Evolutionary conservation across 2,888 invertebrate genomes (phyloP).

Genomic region (Villa cingulata): DNA sequence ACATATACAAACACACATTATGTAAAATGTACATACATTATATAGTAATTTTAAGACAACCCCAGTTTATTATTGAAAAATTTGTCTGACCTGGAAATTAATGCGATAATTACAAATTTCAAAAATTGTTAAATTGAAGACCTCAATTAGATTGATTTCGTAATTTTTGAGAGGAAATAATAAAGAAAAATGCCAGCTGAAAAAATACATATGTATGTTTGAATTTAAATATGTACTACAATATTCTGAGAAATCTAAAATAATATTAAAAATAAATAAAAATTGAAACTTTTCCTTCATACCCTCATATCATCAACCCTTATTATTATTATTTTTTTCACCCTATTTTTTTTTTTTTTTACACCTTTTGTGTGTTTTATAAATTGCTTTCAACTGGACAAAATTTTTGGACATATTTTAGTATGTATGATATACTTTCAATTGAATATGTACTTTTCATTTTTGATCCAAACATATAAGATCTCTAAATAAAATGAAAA

Average conservation of each 20-base stretch:
- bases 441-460: too few species aligned
- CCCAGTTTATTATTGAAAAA: neutral
- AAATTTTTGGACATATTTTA: too few species aligned
- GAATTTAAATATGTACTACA: too few species aligned
- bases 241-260: too few species aligned
- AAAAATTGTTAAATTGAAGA: neutral
- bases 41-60: neutral
- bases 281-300: neutral
- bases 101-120: slow-evolving; percentile 7
- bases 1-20: too few species aligned
- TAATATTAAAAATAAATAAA: slow-evolving; percentile 17
- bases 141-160: neutral
- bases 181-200: slow-evolving; percentile 5
- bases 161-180: slow-evolving; percentile 1
- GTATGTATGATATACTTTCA: too few species aligned
- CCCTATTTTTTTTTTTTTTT: neutral
- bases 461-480: too few species aligned
- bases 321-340: neutral
- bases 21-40: too few species aligned
- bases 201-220: too few species aligned
- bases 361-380: slow-evolving; percentile 7
- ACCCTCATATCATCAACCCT: too few species aligned
- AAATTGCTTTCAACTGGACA: slow-evolving; percentile 6
- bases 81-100: slow-evolving; percentile 2
- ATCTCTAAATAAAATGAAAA: too few species aligned